Base-by-base conservation (phyloP, 2,888 invertebrate species). In the Synanthedon vespiformis region DNA sequence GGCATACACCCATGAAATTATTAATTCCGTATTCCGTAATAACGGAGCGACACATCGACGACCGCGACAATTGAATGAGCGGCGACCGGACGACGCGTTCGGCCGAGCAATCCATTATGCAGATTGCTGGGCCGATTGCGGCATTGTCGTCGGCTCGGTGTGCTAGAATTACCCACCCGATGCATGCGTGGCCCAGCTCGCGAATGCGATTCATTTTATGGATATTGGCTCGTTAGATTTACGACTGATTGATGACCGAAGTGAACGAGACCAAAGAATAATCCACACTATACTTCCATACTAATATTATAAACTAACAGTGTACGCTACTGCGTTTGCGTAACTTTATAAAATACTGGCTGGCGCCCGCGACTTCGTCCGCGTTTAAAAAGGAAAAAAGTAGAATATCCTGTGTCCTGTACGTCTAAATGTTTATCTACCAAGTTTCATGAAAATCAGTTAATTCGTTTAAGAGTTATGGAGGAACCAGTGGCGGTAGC, bases 71-170 rank as follows among this genome's bases (percentile, higher is more conserved):
- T 86, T 85, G 84, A 84, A 85, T 85, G 85, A 85, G 74, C 78
- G 69, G 61, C 74, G 78, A 76, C 79, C 79, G 82, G 81, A 77
- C 74, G 72, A 67, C 70, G 77, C 80, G 81, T 77, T 78, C 81
- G 79, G 69, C 74, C 79, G 82, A 82, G 79, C 86, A 84, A 86
- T 86, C 86, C 82, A 85, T 85, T 86, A 86, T 86, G 86, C 80
- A 86, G 86, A 86, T 86, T 84, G 84, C 71, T 72, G 72, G 72
- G 67, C 80, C 83, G 85, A 85, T 85, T 85, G 86, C 82, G 79
- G 84, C 83, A 85, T 85, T 85, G 85, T 85, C 82, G 82, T 69
- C 67, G 68, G 71, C 73, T 74, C 74, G 74, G 50, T 40, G 34
- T 68, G 71, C 70, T 72, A 68, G 75, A 77, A 80, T 80, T 80